Conservation (phyloP, 1,140 invertebrate genomes). For the Bursaphelenchus mucronatus region DNA sequence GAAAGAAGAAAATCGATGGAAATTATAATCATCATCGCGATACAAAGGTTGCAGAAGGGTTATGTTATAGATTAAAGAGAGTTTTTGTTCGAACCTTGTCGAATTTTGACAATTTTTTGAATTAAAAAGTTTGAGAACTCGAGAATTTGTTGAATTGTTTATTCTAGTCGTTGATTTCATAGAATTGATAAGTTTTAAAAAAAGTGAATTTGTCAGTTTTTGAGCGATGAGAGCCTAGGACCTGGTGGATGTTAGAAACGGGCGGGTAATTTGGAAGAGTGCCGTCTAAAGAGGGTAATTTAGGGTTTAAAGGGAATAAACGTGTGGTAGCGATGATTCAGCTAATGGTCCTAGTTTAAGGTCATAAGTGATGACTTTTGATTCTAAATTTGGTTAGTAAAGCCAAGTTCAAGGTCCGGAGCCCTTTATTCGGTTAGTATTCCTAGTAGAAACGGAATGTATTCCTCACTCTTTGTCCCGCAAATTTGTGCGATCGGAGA, state of each 20-base stretch:
- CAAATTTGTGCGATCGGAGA: conserved; percentile 30
- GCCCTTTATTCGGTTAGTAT: not conserved
- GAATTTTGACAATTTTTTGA: conserved; percentile 4
- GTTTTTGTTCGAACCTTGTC: not conserved
- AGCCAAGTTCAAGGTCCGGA: too few relatives aligned
- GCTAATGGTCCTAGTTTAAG: too few relatives aligned
- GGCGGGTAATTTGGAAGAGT: too few relatives aligned
- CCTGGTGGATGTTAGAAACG: too few relatives aligned
- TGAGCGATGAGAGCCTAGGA: too few relatives aligned
- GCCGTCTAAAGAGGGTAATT: too few relatives aligned
- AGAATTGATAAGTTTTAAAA: too few relatives aligned
- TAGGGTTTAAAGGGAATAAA: too few relatives aligned
- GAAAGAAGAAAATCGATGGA: not conserved
- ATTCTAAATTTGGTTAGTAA: too few relatives aligned
- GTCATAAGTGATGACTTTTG: too few relatives aligned
- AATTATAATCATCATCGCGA: not conserved
- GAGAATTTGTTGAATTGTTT: not conserved
- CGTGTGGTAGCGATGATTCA: too few relatives aligned
- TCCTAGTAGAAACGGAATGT: not conserved
- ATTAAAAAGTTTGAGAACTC: not conserved
- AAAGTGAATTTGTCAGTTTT: too few relatives aligned
- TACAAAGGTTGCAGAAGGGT: not conserved
- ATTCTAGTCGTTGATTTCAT: not conserved
- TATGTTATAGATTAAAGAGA: not conserved
- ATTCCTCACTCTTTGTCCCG: conserved; percentile 7